phyloP scores from a whole-genome alignment of 2,888 invertebrate genomes.

The Empis stercorea region DNA sequence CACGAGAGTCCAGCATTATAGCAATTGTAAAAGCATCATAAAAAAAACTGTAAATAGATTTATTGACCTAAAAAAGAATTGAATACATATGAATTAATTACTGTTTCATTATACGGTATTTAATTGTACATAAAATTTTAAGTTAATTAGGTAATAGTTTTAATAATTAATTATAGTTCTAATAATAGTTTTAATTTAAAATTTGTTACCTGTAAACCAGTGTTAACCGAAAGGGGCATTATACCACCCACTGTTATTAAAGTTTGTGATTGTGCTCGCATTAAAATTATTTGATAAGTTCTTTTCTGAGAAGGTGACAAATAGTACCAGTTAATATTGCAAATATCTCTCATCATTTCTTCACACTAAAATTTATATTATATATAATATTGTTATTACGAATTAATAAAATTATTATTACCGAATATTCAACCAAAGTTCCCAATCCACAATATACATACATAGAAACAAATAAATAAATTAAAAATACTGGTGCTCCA shows the following conservation, averaged over 20 bases:
- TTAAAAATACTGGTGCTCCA: neutral
- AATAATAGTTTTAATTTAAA: no score
- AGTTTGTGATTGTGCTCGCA: neutral
- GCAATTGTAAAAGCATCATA: neutral
- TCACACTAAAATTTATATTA: no score
- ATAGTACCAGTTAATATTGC: no score
- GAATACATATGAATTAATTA: no score
- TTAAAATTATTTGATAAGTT: neutral
- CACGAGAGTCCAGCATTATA: neutral
- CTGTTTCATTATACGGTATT: no score
- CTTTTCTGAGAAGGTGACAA: neutral
- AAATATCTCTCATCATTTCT: no score
- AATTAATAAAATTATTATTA: neutral
- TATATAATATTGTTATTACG: no score
- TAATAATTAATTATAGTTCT: neutral
- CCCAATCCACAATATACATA: neutral
- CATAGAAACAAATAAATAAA: neutral
- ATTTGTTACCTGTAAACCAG: neutral
- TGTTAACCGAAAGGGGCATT: neutral
- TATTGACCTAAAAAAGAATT: neutral
- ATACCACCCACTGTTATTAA: neutral
- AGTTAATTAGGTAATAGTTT: no score
- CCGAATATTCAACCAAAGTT: neutral
- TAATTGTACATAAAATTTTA: no score
- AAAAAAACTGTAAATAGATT: neutral